These are phyloP conservation scores for Tinea trinotella DNA, from an alignment of 2,888 invertebrate species.

Conservation along the genomic window DNA sequence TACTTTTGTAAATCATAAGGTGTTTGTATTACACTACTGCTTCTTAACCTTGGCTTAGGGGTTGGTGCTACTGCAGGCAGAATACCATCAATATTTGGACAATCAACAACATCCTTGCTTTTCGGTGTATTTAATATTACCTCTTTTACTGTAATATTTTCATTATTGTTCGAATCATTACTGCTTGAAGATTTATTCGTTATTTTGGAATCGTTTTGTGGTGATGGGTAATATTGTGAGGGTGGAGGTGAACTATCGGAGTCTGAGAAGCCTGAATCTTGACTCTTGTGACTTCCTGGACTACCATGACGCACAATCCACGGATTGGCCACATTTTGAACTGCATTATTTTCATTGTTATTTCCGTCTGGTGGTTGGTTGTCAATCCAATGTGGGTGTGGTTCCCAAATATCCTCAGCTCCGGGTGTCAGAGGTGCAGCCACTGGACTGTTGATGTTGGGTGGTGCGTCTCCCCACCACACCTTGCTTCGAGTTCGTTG, in stretches of 20 bases:
- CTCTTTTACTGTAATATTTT: conserved; percentile 60
- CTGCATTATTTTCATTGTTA: conserved; percentile 49
- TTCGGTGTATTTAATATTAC: conserved; percentile 45
- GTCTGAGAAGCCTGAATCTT: conserved; percentile 87
- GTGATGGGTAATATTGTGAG: conserved; percentile 53
- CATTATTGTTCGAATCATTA: conserved; percentile 61
- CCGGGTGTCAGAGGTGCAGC: conserved; percentile 36
- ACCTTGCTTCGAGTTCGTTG: conserved; percentile 78
- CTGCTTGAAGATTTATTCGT: conserved; percentile 51
- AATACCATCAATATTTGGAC: conserved; percentile 32
- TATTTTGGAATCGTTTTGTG: conserved; percentile 41
- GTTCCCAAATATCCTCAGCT: conserved; percentile 57
- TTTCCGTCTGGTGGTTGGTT: conserved; percentile 59
- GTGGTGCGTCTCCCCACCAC: conserved; percentile 75
- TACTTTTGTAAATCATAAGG: conserved; percentile 67
- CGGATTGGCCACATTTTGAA: conserved; percentile 44
- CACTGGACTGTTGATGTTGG: conserved; percentile 55
- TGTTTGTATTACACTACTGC: conserved; percentile 66
- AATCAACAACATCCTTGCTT: conserved; percentile 45
- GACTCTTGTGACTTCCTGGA: conserved; percentile 79
- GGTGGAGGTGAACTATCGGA: conserved; percentile 77
- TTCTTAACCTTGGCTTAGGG: conserved; percentile 56
- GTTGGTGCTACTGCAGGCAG: conserved; percentile 34
- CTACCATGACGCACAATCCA: conserved; percentile 67
- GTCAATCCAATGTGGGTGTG: conserved; percentile 67